Evolutionary conservation across 2,113 vertebrate species (phyloP).

Genomic region (Atherinomorus stipes): DNA sequence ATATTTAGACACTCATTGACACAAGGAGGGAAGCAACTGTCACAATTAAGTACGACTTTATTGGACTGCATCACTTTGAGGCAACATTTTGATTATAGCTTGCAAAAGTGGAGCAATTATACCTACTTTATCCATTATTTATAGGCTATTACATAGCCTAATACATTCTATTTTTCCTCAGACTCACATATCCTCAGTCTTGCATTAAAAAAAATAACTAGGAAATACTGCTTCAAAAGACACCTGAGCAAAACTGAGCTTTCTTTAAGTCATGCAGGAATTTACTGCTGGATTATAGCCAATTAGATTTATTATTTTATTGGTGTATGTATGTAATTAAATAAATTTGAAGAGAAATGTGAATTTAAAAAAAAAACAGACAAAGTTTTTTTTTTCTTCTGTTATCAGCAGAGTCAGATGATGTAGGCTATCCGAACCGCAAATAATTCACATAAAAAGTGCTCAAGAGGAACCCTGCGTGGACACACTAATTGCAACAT

Average conservation of each 20-base stretch:
- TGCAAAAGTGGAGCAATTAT: too few relatives aligned
- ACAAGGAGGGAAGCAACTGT: background rate
- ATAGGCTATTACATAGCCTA: too few relatives aligned
- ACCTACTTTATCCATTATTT: too few relatives aligned
- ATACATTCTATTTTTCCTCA: too few relatives aligned
- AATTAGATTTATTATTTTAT: too few relatives aligned
- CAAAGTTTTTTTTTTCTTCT: background rate
- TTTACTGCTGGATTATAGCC: background rate
- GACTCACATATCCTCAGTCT: too few relatives aligned
- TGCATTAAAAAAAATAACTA: background rate
- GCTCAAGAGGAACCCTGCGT: background rate
- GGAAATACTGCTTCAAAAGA: background rate
- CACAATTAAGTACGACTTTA: background rate
- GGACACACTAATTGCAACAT: background rate
- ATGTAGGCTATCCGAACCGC: background rate
- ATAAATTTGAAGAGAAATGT: background rate
- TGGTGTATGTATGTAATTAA: background rate
- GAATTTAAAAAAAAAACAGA: background rate
- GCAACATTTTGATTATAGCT: background rate
- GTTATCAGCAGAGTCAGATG: background rate
- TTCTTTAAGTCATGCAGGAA: background rate
- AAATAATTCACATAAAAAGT: slow-evolving; percentile 4
- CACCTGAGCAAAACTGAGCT: background rate
- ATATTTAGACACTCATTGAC: background rate
- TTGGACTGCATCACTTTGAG: background rate